Percentiles rank a stretch among this genome's conserved stretches.
Conservation (phyloP, 2,113 vertebrate species). For the Zosterops borbonicus region DNA sequence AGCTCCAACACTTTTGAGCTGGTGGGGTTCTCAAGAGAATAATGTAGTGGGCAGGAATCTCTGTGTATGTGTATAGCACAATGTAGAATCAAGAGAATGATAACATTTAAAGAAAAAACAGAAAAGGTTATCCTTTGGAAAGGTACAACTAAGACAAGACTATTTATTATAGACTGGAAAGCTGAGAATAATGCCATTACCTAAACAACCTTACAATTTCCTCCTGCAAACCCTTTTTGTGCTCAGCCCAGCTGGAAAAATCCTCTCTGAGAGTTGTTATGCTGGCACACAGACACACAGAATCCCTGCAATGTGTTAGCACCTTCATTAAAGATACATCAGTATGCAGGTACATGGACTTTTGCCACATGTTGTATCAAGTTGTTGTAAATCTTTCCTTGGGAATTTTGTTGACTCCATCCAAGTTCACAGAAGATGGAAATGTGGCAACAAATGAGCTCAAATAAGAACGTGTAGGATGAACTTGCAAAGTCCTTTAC, state of each 20-base stretch:
- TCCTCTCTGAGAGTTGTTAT: neutral
- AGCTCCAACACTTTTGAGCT: neutral
- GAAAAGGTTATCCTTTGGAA: neutral
- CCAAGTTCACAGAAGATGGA: neutral
- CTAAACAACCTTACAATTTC: neutral
- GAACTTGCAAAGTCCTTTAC: neutral
- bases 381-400: neutral
- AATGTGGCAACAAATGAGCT: neutral
- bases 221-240: neutral
- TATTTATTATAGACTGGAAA: neutral
- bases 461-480: neutral
- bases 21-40: neutral
- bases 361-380: neutral
- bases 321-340: neutral
- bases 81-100: neutral
- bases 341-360: neutral
- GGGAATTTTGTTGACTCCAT: neutral
- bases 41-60: neutral
- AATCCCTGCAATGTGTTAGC: neutral
- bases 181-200: neutral
- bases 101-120: neutral
- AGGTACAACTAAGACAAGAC: neutral
- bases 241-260: neutral
- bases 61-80: neutral
- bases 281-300: neutral